phyloP scores from a whole-genome alignment of 2,113 vertebrate genomes.

The Phycodurus eques region DNA sequence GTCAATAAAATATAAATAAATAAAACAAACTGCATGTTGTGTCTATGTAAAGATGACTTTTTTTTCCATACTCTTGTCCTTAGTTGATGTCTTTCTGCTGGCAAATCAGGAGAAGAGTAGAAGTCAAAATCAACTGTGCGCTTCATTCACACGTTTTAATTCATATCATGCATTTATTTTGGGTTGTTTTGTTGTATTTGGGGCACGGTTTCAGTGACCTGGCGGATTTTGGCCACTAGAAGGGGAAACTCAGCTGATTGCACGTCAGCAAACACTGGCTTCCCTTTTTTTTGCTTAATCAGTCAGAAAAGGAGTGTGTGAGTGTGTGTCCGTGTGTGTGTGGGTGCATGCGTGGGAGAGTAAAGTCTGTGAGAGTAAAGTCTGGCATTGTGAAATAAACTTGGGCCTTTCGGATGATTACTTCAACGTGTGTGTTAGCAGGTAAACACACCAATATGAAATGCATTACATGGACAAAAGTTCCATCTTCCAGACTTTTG shows the following conservation, averaged over 20 bases:
- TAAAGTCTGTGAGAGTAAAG: not conserved
- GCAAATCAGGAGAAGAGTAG: conserved; percentile 1
- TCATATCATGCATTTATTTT: not conserved
- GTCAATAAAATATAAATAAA: too few relatives aligned
- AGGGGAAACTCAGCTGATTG: conserved; percentile 69
- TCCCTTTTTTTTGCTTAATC: conserved; percentile 36
- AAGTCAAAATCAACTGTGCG: conserved; percentile 1
- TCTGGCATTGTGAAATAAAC: not conserved
- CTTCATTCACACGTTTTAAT: conserved; percentile 29
- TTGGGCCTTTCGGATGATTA: not conserved
- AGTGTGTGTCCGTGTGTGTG: conserved; percentile 1
- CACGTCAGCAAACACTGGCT: conserved; percentile 62
- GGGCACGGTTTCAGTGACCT: not conserved
- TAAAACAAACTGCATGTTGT: conserved; percentile 7
- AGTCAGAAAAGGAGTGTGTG: conserved; percentile 23
- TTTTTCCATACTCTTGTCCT: conserved; percentile 40
- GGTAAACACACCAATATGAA: not conserved
- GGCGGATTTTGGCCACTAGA: conserved; percentile 6
- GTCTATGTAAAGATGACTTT: conserved; percentile 35
- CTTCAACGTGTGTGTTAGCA: not conserved
- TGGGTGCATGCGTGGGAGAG: not conserved
- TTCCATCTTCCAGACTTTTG: too few relatives aligned
- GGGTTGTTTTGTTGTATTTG: not conserved
- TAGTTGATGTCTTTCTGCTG: conserved; percentile 14
- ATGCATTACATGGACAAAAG: not conserved